Conservation (phyloP, 2,113 vertebrate genomes). For the Pandion haliaetus region DNA sequence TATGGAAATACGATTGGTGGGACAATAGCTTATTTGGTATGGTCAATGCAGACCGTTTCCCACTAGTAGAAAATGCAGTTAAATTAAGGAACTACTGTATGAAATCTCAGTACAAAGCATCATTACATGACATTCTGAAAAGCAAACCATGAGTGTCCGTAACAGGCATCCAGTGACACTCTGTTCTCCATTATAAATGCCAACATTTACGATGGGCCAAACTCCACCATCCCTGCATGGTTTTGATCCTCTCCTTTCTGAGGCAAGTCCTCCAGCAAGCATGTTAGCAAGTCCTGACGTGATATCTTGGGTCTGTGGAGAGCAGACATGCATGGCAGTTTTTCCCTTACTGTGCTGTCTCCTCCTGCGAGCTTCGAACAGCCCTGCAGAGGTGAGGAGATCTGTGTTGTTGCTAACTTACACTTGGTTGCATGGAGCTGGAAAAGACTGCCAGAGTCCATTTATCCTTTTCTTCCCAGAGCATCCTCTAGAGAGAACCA, state of each 20-base stretch:
- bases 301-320: not conserved
- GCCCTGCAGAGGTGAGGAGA: not conserved
- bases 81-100: not conserved
- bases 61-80: not conserved
- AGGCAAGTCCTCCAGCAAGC: not conserved
- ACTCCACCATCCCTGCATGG: not conserved
- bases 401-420: not conserved
- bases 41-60: not conserved
- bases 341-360: not conserved
- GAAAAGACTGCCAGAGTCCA: not conserved
- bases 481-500: not conserved
- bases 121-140: not conserved
- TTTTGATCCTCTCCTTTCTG: not conserved
- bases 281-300: not conserved
- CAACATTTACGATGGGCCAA: not conserved
- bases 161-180: not conserved
- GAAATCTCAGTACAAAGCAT: not conserved
- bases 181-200: not conserved
- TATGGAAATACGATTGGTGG: not conserved
- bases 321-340: not conserved
- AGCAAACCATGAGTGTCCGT: not conserved
- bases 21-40: not conserved
- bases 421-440: not conserved
- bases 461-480: not conserved
- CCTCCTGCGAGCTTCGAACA: not conserved